Percentiles rank a stretch among this genome's conserved stretches.
phyloP scores from a whole-genome alignment of 1,140 invertebrate species.

The Neomicropteryx cornuta region DNA sequence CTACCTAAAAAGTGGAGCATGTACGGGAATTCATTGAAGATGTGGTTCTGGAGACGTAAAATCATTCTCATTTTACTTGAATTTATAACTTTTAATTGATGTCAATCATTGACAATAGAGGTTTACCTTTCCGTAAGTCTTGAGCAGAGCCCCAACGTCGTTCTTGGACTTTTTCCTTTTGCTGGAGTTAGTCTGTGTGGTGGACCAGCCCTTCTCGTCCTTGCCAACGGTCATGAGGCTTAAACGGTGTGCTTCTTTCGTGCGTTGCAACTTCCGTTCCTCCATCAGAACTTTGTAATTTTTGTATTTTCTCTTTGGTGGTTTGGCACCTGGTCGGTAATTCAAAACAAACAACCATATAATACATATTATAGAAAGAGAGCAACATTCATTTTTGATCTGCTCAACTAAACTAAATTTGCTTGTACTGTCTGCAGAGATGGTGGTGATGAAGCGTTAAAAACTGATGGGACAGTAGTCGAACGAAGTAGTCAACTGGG shows the following conservation, averaged over 20 bases:
- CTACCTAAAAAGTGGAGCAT: too few relatives aligned
- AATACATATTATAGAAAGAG: constrained; percentile 4
- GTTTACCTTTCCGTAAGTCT: constrained; percentile 16
- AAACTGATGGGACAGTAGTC: too few relatives aligned
- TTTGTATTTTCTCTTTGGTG: constrained; percentile 40
- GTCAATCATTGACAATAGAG: too few relatives aligned
- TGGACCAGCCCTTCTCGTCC: constrained; percentile 32
- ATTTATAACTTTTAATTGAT: too few relatives aligned
- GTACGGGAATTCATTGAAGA: too few relatives aligned
- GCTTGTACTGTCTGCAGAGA: too few relatives aligned
- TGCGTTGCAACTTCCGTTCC: constrained; percentile 26
- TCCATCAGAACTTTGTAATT: constrained; percentile 46
- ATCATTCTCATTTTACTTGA: too few relatives aligned
- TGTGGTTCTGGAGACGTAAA: too few relatives aligned
- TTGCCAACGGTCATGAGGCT: constrained; percentile 38
- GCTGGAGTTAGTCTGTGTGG: constrained; percentile 20
- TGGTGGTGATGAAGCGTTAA: too few relatives aligned
- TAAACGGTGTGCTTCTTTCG: constrained; percentile 24
- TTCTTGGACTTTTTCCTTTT: constrained; percentile 25
- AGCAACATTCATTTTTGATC: too few relatives aligned
- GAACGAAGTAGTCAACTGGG: too few relatives aligned
- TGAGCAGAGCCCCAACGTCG: constrained; percentile 11
- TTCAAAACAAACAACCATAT: constrained; percentile 6
- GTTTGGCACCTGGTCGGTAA: constrained; percentile 44
- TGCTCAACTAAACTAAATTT: too few relatives aligned